Percentiles rank a stretch among this genome's conserved stretches.
Conservation (phyloP, 2,797 vertebrate genomes). For the Eremophila alpestris region DNA sequence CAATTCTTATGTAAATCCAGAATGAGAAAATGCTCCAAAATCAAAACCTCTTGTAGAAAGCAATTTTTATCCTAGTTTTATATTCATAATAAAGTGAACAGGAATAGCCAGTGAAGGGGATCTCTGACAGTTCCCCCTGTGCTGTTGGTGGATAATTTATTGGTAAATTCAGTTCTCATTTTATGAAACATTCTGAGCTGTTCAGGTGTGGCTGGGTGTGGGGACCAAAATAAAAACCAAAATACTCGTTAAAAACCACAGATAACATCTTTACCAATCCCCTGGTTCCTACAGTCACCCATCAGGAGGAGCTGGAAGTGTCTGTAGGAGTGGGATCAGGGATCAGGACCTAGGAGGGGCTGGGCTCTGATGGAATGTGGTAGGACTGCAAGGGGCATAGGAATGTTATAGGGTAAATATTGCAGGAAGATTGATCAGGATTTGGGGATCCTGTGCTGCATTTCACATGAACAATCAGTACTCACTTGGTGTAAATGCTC, state of each 20-base stretch:
- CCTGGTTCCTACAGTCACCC: fast-evolving
- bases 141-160: background rate
- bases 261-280: background rate
- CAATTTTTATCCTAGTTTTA: background rate
- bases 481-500: fast-evolving
- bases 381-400: background rate
- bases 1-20: background rate
- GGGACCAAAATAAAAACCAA: background rate
- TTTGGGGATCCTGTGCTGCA: background rate
- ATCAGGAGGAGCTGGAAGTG: background rate
- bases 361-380: background rate
- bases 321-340: background rate
- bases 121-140: background rate
- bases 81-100: background rate
- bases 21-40: background rate
- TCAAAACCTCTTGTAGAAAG: background rate
- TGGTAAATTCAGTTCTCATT: background rate
- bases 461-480: background rate
- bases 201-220: background rate
- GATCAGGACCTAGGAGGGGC: background rate
- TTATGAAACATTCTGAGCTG: background rate
- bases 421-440: background rate
- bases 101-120: background rate
- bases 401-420: background rate
- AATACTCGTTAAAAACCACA: background rate